These are phyloP conservation scores for Epinephelus fuscoguttatus DNA, from an alignment of 2,113 vertebrate genomes.

Conservation along the genomic window DNA sequence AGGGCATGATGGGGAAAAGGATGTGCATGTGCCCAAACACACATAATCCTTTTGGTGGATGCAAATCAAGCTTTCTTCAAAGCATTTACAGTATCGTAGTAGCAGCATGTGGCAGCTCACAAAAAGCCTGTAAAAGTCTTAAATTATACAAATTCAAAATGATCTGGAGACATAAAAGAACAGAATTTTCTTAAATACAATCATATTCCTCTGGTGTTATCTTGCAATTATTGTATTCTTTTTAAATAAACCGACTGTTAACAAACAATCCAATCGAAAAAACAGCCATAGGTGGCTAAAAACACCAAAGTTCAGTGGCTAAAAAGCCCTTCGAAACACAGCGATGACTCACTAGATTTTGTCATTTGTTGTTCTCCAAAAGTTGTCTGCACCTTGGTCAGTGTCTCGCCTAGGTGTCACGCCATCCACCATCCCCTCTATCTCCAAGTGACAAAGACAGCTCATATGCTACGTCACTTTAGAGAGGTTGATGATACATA, in stretches of 20 bases:
- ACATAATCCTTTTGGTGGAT: slow-evolving; percentile 56
- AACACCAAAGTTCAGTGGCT: too few species aligned
- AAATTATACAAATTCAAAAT: slow-evolving; percentile 31
- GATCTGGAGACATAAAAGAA: slow-evolving; percentile 4
- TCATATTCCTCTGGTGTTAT: slow-evolving; percentile 5
- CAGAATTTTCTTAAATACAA: background rate
- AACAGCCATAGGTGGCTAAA: too few species aligned
- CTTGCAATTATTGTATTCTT: background rate
- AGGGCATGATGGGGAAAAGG: slow-evolving; percentile 6
- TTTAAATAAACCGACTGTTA: background rate
- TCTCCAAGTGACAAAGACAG: too few species aligned
- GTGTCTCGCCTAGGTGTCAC: too few species aligned
- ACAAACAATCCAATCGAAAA: background rate
- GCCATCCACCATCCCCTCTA: too few species aligned
- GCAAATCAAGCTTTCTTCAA: slow-evolving; percentile 58
- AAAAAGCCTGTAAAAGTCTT: slow-evolving; percentile 4
- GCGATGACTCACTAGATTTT: too few species aligned
- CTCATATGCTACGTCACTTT: too few species aligned
- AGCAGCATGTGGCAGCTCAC: slow-evolving; percentile 37
- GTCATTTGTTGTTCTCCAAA: too few species aligned
- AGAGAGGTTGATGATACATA: too few species aligned
- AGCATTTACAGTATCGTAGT: slow-evolving; percentile 12
- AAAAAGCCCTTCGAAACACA: too few species aligned
- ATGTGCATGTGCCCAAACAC: slow-evolving; percentile 22
- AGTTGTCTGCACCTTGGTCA: too few species aligned